Evolutionary conservation across 2,888 invertebrate species (phyloP), one percentile per base, ranked within the genome.

Genomic region (Hyposoter dolosus): DNA sequence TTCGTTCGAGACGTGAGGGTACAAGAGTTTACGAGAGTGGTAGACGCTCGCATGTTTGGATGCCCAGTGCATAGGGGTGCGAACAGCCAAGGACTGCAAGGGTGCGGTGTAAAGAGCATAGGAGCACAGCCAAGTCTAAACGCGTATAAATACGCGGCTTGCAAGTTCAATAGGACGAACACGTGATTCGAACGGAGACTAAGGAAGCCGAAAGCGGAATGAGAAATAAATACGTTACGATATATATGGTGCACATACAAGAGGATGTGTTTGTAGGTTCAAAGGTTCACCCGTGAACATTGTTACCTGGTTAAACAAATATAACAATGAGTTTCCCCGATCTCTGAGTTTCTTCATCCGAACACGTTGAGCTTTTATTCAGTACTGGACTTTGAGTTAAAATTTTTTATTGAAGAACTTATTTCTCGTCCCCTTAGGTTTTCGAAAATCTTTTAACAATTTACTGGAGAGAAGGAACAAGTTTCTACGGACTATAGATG

Each of bases 11-110:
- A 85, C 88, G 79, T 80, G 69, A 89, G 89, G 90, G 89, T 87
- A 85, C 87, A 88, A 87, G 90, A 90, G 89, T 91, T 91, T 90
- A 90, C 90, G 90, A 90, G 91, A 78, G 84, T 79, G 83, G 75
- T 87, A 88, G 89, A 86, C 89, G 87, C 85, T 85, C 88, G 90
- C 88, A 90, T 89, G 90, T 90, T 90, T 89, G 82, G 86, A 83
- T 77, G 66, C 47, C 40, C 56, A 72, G 53, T 69, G 68, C 80
- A 74, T 60, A 56, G 77, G 72, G 82, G 65, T 69, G 71, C 71
- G 75, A 74, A 72, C 75, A 84, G 74, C 63, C 71, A 35, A 65
- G 63, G 78, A 63, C 78, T 72, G 71, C 78, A 47, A 45, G 69
- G 63, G 69, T 69, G 82, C 50, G 45, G 28, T 79, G 80, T 60